Evolutionary conservation across 2,888 invertebrate species (phyloP).

Genomic region (Nineta flava): DNA sequence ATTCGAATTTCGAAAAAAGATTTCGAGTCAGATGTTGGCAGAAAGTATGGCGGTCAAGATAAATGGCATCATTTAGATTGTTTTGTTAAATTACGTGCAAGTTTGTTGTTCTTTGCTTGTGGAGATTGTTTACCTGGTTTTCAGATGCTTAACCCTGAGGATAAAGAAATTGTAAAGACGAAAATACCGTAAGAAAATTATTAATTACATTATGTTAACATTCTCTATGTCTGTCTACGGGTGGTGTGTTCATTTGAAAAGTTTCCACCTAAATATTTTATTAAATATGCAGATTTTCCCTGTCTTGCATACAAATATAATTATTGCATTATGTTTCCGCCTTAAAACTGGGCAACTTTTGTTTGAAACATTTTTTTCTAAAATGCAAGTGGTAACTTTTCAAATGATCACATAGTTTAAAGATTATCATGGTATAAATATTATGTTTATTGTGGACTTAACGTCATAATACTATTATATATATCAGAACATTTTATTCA

Average conservation of each 20-base stretch:
- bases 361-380: no score
- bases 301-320: no score
- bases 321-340: no score
- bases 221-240: slow-evolving; percentile 21
- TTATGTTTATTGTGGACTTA: no score
- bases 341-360: no score
- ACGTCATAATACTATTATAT: background rate
- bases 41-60: slow-evolving; percentile 67
- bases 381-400: no score
- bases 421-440: no score
- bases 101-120: slow-evolving; percentile 54
- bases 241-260: no score
- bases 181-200: slow-evolving; percentile 42
- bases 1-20: slow-evolving; percentile 73
- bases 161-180: slow-evolving; percentile 44
- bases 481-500: background rate
- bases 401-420: no score
- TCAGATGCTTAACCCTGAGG: slow-evolving; percentile 49
- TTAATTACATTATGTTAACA: no score
- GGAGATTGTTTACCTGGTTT: slow-evolving; percentile 68
- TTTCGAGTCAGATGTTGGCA: slow-evolving; percentile 64
- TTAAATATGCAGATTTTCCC: no score
- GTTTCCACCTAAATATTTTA: no score
- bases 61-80: slow-evolving; percentile 88
- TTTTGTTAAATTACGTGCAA: slow-evolving; percentile 59